A percentile compares a stretch with the other conserved stretches of the same genome.
Conservation (phyloP, 2,888 invertebrate genomes). For the Sericinus montela region DNA sequence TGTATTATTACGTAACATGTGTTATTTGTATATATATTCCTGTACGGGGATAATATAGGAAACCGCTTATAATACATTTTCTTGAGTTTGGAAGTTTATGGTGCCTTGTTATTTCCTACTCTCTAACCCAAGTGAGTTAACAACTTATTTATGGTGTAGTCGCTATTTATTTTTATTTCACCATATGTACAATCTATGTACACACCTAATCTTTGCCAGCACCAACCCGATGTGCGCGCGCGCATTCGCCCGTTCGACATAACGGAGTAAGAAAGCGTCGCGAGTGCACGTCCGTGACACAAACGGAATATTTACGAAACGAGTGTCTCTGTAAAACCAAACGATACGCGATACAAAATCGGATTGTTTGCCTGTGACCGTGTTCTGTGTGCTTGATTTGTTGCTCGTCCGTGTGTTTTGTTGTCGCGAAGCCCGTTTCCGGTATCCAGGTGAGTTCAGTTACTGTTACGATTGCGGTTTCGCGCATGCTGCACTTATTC, state of each 20-base stretch:
- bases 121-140: too few relatives aligned
- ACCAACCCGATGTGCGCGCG: slow-evolving; percentile 43
- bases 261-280: slow-evolving; percentile 52
- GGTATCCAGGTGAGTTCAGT: slow-evolving; percentile 25
- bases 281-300: slow-evolving; percentile 39
- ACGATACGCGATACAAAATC: slow-evolving; percentile 9
- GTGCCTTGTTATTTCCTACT: too few relatives aligned
- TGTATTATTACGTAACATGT: too few relatives aligned
- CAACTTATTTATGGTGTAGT: too few relatives aligned
- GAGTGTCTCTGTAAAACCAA: slow-evolving; percentile 27
- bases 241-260: slow-evolving; percentile 36
- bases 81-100: too few relatives aligned
- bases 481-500: slow-evolving; percentile 29
- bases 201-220: slow-evolving; percentile 39
- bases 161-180: too few relatives aligned
- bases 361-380: slow-evolving; percentile 15
- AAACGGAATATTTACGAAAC: slow-evolving; percentile 24
- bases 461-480: slow-evolving; percentile 23
- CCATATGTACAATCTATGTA: too few relatives aligned
- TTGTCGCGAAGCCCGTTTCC: background rate
- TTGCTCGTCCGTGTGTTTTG: slow-evolving; percentile 6
- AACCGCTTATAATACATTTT: too few relatives aligned
- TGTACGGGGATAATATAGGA: too few relatives aligned
- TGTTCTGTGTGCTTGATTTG: slow-evolving; percentile 16
- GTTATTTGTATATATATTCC: too few relatives aligned